Base-by-base conservation (phyloP, 1,140 invertebrate species). In the Papilio aristodemus region DNA sequence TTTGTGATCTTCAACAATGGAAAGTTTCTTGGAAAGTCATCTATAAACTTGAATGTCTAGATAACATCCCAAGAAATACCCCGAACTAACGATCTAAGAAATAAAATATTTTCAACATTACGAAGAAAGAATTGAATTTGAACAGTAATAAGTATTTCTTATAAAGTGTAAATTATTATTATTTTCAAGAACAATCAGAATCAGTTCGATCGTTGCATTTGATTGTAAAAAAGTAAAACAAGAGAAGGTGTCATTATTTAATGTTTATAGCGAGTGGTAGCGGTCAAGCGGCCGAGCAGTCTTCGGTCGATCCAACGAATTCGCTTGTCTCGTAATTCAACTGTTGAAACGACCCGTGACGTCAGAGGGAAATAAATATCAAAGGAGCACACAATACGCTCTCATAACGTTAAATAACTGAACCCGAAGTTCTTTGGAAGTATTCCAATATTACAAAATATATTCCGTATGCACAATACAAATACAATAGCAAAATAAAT, bases 191-290 rank as follows among this genome's bases (percentile, higher is more conserved):
- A 22, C 46, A 54, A n/a, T n/a, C 22, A 10, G 46, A 19, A 54
- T 25, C 46, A 3, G 22, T 54, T 54, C n/a, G 19, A 54, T 54
- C 46, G 46, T 54, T 22, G 17, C 46, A 54, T 9, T 54, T 54
- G 1, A 22, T 22, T 54, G 10, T 54, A 25, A 54, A 54, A 43
- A 46, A 46, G 43, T 4, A 4, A 39, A 39, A 32, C 27, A 32
- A 6, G n/a, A n/a, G n/a, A n/a, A n/a, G n/a, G n/a, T n/a, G n/a
- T n/a, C n/a, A n/a, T n/a, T n/a, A n/a, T n/a, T n/a, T n/a, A n/a
- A n/a, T n/a, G n/a, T n/a, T n/a, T n/a, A n/a, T n/a, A 9, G 37
- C 46, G 10, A 54, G 43, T 19, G n/a, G 43, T 4, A 13, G 13
- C 19, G 22, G 46, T 54, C 46, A 54, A 25, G 46, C 3, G 10